Evolutionary conservation across 2,888 invertebrate species (phyloP).

Genomic region (Ditylenchus weischeri): DNA sequence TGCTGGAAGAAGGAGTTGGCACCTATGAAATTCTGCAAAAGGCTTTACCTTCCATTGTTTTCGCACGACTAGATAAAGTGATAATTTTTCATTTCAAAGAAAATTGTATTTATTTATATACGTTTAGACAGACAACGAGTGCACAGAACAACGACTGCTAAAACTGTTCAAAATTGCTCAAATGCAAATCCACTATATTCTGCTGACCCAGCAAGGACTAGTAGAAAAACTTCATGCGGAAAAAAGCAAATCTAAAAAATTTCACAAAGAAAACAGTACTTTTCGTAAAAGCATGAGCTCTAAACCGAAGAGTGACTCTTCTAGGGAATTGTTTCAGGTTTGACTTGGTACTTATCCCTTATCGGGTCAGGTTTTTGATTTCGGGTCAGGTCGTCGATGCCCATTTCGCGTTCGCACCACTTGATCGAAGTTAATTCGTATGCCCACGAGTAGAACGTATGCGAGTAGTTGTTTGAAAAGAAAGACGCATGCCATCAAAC

Average conservation of each 20-base stretch:
- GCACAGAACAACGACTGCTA: constrained; percentile 33
- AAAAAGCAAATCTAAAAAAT: constrained; percentile 18
- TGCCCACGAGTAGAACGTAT: no score
- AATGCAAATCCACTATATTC: constrained; percentile 34
- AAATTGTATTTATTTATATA: no score
- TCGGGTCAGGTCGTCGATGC: no score
- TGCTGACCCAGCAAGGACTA: constrained; percentile 29
- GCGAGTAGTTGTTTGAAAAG: no score
- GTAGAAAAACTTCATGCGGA: constrained; percentile 21
- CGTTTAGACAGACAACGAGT: constrained; percentile 33
- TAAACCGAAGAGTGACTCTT: not conserved
- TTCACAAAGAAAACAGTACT: constrained; percentile 26
- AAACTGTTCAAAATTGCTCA: constrained; percentile 40
- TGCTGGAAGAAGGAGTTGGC: constrained; percentile 40
- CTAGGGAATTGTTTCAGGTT: constrained; percentile 5
- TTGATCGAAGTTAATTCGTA: no score
- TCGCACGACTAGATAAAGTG: constrained; percentile 28
- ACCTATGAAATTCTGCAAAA: constrained; percentile 36
- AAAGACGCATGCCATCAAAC: no score
- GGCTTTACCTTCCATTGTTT: constrained; percentile 38
- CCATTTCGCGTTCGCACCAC: no score
- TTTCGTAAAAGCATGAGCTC: constrained; percentile 16
- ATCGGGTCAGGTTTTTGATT: no score
- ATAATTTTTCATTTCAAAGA: not conserved
- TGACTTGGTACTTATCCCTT: no score